phyloP scores from a whole-genome alignment of 2,797 vertebrate species.

The Mormyrus hasselquistii region DNA sequence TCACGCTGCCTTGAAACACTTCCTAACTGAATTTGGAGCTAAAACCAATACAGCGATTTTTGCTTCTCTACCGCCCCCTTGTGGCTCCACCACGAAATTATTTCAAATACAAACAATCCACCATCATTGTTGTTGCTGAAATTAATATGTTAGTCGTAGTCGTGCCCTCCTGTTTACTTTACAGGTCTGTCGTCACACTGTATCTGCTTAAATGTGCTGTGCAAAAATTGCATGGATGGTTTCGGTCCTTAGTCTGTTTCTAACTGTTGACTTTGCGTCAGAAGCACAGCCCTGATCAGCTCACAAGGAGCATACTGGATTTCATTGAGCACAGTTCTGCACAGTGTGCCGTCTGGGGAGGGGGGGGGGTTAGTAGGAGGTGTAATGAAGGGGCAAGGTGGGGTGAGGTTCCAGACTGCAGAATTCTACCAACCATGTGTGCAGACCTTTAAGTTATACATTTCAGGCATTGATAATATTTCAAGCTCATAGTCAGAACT shows the following conservation, averaged over 20 bases:
- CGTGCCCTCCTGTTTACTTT: not conserved
- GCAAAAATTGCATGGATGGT: not conserved
- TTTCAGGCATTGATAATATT: not conserved
- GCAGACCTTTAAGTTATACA: not conserved
- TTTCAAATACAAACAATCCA: not conserved
- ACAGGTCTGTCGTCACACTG: not conserved
- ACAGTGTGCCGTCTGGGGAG: not conserved
- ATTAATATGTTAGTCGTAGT: not conserved
- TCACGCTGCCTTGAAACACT: not conserved
- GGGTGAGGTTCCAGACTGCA: not conserved
- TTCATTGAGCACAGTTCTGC: not conserved
- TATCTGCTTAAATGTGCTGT: not conserved
- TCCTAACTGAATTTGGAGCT: not conserved
- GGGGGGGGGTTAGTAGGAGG: not conserved
- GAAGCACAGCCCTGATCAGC: not conserved
- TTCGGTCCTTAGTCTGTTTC: not conserved
- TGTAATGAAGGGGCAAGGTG: not conserved
- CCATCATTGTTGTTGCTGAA: not conserved
- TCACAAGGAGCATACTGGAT: not conserved
- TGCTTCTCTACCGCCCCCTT: not conserved
- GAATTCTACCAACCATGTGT: not conserved
- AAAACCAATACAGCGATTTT: not conserved
- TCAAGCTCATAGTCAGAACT: not conserved
- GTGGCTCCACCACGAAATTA: not conserved
- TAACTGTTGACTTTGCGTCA: not conserved